Conservation (phyloP, 2,797 vertebrate species). For the Momotus momota region DNA sequence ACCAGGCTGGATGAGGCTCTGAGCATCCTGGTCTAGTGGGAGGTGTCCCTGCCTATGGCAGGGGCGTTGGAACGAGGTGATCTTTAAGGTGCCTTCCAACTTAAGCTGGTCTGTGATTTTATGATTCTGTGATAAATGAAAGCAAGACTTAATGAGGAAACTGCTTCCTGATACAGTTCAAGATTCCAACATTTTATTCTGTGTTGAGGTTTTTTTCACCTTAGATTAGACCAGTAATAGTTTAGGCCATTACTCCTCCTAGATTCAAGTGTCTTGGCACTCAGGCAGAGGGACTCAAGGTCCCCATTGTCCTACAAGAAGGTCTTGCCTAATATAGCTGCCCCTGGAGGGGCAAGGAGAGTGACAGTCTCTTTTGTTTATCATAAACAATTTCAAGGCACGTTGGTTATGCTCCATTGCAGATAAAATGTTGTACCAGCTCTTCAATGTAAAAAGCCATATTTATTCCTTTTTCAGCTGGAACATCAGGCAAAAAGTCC, state of each 20-base stretch:
- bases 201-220: background rate
- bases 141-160: background rate
- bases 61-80: too few species aligned
- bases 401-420: background rate
- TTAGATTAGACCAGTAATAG: background rate
- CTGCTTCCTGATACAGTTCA: background rate
- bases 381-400: background rate
- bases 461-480: slow-evolving; percentile 59
- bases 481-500: slow-evolving; percentile 77
- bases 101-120: too few species aligned
- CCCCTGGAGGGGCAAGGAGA: background rate
- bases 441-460: background rate
- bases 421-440: background rate
- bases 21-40: too few species aligned
- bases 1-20: too few species aligned
- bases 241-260: background rate
- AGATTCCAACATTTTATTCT: background rate
- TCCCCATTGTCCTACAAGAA: background rate
- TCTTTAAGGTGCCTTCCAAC: too few species aligned
- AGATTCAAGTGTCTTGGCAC: background rate
- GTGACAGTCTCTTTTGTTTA: background rate
- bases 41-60: too few species aligned
- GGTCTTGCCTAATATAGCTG: background rate
- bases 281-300: background rate
- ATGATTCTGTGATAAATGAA: background rate